Evolutionary conservation across 2,888 invertebrate genomes (phyloP).

Genomic region (Formica aserva): DNA sequence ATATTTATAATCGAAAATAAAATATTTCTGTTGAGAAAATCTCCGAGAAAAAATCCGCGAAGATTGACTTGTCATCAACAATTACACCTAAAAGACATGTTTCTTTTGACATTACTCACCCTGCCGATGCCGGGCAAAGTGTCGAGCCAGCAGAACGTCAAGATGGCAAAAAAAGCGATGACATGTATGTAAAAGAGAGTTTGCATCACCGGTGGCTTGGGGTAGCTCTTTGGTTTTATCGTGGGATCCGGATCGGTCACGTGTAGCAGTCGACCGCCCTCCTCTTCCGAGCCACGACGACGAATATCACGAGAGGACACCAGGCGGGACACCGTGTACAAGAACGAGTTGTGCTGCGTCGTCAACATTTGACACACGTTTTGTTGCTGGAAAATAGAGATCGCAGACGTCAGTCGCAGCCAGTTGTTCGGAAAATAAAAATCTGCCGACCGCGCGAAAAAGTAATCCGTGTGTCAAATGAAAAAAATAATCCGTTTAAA

Average conservation of each 20-base stretch:
- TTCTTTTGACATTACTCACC: conserved; percentile 81
- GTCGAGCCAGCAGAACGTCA: conserved; percentile 87
- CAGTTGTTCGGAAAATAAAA: conserved; percentile 7
- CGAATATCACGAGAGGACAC: conserved; percentile 86
- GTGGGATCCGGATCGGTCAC: conserved; percentile 83
- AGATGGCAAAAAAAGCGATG: conserved; percentile 84
- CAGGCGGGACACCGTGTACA: conserved; percentile 87
- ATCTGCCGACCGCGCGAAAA: neutral
- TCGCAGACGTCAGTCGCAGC: conserved; percentile 13
- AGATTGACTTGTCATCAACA: neutral
- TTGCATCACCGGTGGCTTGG: conserved; percentile 81
- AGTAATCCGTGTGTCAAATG: neutral
- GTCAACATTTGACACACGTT: conserved; percentile 80
- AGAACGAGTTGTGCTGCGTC: conserved; percentile 82
- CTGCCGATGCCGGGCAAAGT: conserved; percentile 87
- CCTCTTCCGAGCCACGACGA: conserved; percentile 80
- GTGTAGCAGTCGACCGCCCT: conserved; percentile 82
- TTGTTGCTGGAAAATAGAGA: conserved; percentile 75
- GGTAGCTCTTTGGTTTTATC: conserved; percentile 80
- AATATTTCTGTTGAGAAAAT: neutral
- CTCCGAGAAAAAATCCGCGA: neutral
- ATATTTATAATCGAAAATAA: neutral
- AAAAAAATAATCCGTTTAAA: neutral
- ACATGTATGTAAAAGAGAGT: conserved; percentile 86
- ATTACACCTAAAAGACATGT: neutral